Evolutionary conservation across 2,797 vertebrate genomes (phyloP).

Genomic region (Enteromius trimaculatus): DNA sequence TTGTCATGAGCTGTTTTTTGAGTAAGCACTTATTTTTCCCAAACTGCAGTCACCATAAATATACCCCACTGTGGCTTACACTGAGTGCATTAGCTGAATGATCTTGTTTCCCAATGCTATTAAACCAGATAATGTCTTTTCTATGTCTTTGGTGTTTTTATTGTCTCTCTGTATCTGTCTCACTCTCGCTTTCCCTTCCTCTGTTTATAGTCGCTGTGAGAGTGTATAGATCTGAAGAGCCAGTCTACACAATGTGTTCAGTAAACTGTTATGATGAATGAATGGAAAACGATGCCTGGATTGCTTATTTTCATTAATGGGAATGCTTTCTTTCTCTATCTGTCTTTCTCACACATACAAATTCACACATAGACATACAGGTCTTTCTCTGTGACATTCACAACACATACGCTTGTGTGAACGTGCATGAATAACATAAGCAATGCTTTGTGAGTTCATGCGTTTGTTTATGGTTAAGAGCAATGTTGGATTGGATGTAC

Average conservation of each 20-base stretch:
- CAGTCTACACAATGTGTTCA: constrained; percentile 66
- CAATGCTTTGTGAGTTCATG: neutral
- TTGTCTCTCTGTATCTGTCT: constrained; percentile 32
- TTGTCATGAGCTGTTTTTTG: neutral
- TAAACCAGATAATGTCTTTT: constrained; percentile 21
- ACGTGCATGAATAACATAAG: neutral
- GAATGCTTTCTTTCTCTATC: constrained; percentile 54
- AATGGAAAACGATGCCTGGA: constrained; percentile 76
- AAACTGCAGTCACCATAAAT: neutral
- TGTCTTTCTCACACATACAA: constrained; percentile 29
- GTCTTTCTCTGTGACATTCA: constrained; percentile 1
- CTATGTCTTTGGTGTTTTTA: constrained; percentile 2
- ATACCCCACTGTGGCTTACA: neutral
- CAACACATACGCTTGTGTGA: constrained; percentile 3
- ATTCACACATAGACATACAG: constrained; percentile 25
- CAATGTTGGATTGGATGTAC: neutral
- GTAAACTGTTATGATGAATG: constrained; percentile 78
- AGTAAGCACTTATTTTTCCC: neutral
- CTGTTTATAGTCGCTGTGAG: constrained; percentile 68
- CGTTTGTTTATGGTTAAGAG: constrained; percentile 6
- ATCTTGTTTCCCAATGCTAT: neutral
- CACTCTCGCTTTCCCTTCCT: constrained; percentile 35
- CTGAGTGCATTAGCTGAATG: neutral
- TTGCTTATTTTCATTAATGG: constrained; percentile 65
- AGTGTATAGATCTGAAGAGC: constrained; percentile 73